Base-by-base conservation (phyloP, 1,140 invertebrate genomes). In the Pollicipes pollicipes region DNA sequence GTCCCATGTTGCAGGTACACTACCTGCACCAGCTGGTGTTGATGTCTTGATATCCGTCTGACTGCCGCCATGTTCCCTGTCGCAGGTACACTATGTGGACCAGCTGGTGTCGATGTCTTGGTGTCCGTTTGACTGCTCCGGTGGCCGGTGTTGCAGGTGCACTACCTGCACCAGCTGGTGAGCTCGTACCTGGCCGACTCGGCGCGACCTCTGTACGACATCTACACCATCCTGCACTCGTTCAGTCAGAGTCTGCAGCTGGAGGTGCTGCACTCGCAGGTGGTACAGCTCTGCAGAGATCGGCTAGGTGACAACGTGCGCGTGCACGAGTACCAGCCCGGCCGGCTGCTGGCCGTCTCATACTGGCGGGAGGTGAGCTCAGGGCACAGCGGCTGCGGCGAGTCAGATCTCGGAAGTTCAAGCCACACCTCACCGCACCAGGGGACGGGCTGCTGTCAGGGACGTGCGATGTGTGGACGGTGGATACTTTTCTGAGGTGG, bases 201-300 rank as follows among this genome's bases (percentile, higher is more conserved):
- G 10, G 87, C 92, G 26, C 83, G 92, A 71, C 83, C 83, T 0
- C 78, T 90, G 6, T 86, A 88, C 66, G 93, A 97, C 77, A 86
- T 94, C 0, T 95, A 94, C 79, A 87, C 87, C 75, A 89, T 89
- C 75, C 82, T 98, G 35, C 93, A 97, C 78, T 91, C 89, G 75
- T 98, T 98, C 79, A 97, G 94, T 77, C 91, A 96, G 78, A 93
- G 92, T 0, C 81, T 98, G 27, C 95, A 98, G 78, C 78, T 99
- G 21, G 95, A 98, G 84, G 85, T 98, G 28, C 81, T 99, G 0
- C 95, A 96, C 78, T 95, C 93, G 24, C 96, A 99, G 82, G 93
- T 94, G 1, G 80, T 92, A 72, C 83, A 93, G 67, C 80, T 98
- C 45, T 93, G 91, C 76, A 83, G 89, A 1, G 93, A 96, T 77